phyloP scores from a whole-genome alignment of 2,113 vertebrate genomes.

The Mungos mungo region DNA sequence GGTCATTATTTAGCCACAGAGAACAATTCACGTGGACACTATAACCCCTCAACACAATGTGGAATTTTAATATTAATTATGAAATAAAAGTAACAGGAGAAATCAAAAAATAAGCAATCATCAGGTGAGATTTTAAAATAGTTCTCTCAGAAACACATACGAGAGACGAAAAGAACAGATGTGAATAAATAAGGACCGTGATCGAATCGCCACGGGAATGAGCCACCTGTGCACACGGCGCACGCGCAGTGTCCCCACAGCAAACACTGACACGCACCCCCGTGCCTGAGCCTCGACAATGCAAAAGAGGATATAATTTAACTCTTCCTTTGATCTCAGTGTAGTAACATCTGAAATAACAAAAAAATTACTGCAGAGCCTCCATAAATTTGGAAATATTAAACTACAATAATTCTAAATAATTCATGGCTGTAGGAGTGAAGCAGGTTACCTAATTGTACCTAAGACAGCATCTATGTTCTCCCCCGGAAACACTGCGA shows the following conservation, averaged over 20 bases:
- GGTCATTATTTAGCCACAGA: neutral
- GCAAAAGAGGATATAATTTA: neutral
- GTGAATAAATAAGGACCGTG: neutral
- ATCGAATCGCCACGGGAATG: neutral
- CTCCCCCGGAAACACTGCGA: too few relatives aligned
- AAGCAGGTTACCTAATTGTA: neutral
- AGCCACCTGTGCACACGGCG: neutral
- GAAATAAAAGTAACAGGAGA: neutral
- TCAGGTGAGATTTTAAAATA: neutral
- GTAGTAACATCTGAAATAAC: neutral
- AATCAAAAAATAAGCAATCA: neutral
- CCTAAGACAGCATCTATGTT: neutral
- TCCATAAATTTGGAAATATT: neutral
- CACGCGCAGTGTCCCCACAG: neutral
- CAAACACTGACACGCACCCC: neutral
- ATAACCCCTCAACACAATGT: neutral
- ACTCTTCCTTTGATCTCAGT: neutral
- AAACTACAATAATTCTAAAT: neutral
- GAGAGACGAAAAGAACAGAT: neutral
- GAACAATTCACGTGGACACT: neutral
- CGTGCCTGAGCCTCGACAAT: neutral
- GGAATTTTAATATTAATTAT: neutral
- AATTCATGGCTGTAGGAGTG: neutral
- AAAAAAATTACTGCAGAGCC: neutral
- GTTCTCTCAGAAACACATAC: neutral